Percentiles rank a stretch among this genome's conserved stretches.
These are phyloP conservation scores for Paramormyrops kingsleyae DNA, from an alignment of 2,113 vertebrate genomes.

Conservation along the genomic window DNA sequence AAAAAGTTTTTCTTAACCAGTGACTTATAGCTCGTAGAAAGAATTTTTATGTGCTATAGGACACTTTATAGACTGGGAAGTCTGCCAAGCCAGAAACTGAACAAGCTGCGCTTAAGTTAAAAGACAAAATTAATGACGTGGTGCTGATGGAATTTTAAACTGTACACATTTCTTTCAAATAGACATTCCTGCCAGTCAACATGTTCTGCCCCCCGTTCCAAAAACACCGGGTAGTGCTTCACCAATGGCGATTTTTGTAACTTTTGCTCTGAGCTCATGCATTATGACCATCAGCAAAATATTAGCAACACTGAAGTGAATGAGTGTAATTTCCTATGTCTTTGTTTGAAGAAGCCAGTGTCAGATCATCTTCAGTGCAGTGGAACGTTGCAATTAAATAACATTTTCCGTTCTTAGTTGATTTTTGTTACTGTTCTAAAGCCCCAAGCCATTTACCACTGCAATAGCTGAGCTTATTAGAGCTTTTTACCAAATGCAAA, in stretches of 20 bases:
- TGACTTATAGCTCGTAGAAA: neutral
- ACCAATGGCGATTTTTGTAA: neutral
- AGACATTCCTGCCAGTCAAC: neutral
- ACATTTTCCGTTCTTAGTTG: neutral
- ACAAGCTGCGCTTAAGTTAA: neutral
- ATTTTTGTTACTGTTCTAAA: neutral
- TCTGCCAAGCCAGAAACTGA: neutral
- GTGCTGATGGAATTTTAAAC: constrained; percentile 5
- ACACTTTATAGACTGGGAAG: neutral
- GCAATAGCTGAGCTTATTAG: neutral
- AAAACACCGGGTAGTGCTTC: neutral
- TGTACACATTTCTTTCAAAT: neutral
- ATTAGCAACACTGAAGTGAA: neutral
- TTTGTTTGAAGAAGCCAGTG: neutral
- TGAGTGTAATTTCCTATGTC: neutral
- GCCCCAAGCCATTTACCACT: neutral
- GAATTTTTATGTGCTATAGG: constrained; percentile 1
- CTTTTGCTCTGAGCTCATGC: neutral
- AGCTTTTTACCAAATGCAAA: neutral
- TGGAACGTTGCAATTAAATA: neutral
- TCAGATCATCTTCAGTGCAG: neutral
- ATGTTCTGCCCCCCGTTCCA: neutral
- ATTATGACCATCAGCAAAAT: neutral
- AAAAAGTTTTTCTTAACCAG: constrained; percentile 6
- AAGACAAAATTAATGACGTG: neutral